Conservation (phyloP, 2,888 invertebrate genomes). For the Hybos culiciformis region DNA sequence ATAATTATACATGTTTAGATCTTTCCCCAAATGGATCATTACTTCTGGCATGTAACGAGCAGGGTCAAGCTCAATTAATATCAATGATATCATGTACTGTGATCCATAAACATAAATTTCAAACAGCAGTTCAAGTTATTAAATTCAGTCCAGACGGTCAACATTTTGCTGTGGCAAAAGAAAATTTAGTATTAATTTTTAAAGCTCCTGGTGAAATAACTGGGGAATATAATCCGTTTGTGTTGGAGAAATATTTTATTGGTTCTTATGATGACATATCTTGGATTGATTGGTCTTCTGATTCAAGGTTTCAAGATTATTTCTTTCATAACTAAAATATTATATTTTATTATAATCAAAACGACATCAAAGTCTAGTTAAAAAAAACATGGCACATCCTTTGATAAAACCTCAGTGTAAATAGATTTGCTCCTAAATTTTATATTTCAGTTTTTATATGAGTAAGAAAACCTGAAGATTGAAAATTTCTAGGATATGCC, state of each 20-base stretch:
- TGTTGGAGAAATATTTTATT: constrained; percentile 68
- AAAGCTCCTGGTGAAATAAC: constrained; percentile 67
- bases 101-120: constrained; percentile 74
- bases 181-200: constrained; percentile 75
- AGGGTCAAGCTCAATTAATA: constrained; percentile 75
- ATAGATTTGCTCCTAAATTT: too few species aligned
- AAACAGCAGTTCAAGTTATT: constrained; percentile 56
- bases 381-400: too few species aligned
- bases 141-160: constrained; percentile 90
- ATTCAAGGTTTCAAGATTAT: constrained; percentile 83
- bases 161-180: constrained; percentile 82
- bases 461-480: too few species aligned
- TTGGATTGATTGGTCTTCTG: constrained; percentile 83
- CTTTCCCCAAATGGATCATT: constrained; percentile 79
- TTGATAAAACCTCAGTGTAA: too few species aligned
- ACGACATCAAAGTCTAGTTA: too few species aligned
- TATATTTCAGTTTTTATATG: too few species aligned
- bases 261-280: constrained; percentile 73
- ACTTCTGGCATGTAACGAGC: constrained; percentile 79
- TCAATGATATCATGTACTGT: constrained; percentile 72
- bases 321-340: too few species aligned
- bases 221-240: constrained; percentile 77
- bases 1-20: constrained; percentile 72
- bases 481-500: too few species aligned
- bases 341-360: too few species aligned